A percentile compares a stretch with the other conserved stretches of the same genome.
These are phyloP conservation scores for Thera obeliscata DNA, from an alignment of 2,888 invertebrate genomes.

Conservation along the genomic window DNA sequence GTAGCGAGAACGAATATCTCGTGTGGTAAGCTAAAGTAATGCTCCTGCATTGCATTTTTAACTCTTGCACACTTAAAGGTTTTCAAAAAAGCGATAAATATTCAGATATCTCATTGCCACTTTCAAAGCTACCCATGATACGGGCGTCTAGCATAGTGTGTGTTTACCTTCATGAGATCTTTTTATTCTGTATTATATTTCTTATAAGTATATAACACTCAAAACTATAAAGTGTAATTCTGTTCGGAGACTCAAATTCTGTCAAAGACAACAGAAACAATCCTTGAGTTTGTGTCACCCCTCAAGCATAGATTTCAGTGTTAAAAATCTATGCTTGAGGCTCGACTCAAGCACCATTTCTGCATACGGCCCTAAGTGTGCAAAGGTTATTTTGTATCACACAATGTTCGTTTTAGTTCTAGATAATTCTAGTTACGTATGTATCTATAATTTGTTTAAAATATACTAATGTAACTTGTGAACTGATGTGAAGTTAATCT, in stretches of 20 bases:
- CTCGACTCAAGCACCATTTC: too few species aligned
- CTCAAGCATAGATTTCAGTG: too few species aligned
- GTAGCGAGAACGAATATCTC: constrained; percentile 37
- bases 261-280: too few species aligned
- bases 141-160: neutral
- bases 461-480: constrained; percentile 37
- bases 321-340: too few species aligned
- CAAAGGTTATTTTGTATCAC: constrained; percentile 22
- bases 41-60: neutral
- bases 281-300: too few species aligned
- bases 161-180: too few species aligned
- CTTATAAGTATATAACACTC: too few species aligned
- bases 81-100: neutral
- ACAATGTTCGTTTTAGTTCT: constrained; percentile 31
- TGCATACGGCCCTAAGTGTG: neutral
- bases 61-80: neutral
- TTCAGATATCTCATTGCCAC: neutral
- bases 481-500: constrained; percentile 39
- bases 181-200: too few species aligned
- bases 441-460: constrained; percentile 30
- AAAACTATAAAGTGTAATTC: too few species aligned
- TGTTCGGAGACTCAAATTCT: too few species aligned
- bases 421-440: constrained; percentile 25
- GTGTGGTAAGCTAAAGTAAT: constrained; percentile 7
- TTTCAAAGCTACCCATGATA: neutral